Evolutionary conservation across 1,140 invertebrate genomes (phyloP), one percentile per base, ranked within the genome.

Genomic region (Sinonovacula constricta): DNA sequence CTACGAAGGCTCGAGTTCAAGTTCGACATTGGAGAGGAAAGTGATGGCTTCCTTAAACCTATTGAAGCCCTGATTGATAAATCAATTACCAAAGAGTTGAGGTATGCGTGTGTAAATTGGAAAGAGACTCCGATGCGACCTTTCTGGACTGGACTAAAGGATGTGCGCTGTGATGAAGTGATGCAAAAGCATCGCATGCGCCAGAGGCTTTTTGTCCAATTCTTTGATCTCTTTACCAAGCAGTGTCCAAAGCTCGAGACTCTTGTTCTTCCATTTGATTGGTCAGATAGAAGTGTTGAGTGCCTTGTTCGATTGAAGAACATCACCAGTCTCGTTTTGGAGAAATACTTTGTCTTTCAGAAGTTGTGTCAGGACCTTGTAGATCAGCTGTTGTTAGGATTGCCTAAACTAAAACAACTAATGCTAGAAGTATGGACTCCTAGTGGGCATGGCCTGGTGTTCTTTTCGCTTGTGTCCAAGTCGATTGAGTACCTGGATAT

Each of bases 261-360:
- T 22, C 79, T 91, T 12, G 80, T 88, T 15, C 57, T 90, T 69
- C 90, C 90, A 7, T 91, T 91, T 84, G 88, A 90, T 76, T 91
- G 90, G 90, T 84, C 86, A 26, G 82, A 84, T 24, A 81, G 62
- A 15, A 85, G 85, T 62, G 80, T 91, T 7, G 60, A 84, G 53
- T 80, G 80, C 74, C 63, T 91, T 12, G 78, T 82, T 5, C 80
- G 84, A 3, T 79, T 91, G 22, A 83, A 85, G 69, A 81, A 80
- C 54, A 65, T 91, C 45, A 74, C 85, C 14, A 86, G 72, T 66
- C 71, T 91, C 7, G 87, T 88, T 3, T 71, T 91, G 53, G 88
- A 88, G 65, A 91, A 89, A 70, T 88, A 89, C 66, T 88, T 85
- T 84, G 87, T 88, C 22, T 87, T 88, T 79, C 84, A 88, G 67